phyloP scores from a whole-genome alignment of 2,888 invertebrate species.

The Ypsolopha sequella region DNA sequence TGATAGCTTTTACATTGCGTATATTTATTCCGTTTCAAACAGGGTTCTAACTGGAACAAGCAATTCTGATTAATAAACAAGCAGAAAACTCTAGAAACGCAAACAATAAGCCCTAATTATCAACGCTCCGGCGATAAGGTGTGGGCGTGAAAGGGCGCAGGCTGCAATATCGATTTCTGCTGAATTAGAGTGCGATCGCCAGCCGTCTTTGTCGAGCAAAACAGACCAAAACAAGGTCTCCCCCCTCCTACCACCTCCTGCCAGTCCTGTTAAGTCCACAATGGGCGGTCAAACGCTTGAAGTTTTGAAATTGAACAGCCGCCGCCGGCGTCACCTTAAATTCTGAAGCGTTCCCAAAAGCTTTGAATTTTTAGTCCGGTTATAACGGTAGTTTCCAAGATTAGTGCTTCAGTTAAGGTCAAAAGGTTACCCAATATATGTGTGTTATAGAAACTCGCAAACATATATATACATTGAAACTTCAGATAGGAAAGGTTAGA shows the following conservation, averaged over 20 bases:
- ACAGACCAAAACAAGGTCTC: constrained; percentile 67
- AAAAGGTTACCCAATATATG: too few species aligned
- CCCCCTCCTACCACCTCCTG: constrained; percentile 28
- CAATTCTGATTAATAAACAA: too few species aligned
- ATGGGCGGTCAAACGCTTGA: constrained; percentile 9
- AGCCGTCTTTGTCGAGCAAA: constrained; percentile 66
- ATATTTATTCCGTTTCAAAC: neutral
- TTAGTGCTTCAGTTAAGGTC: too few species aligned
- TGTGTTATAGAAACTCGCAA: too few species aligned
- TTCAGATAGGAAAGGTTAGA: too few species aligned
- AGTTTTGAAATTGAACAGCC: constrained; percentile 4
- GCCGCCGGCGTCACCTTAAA: neutral
- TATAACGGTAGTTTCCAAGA: too few species aligned
- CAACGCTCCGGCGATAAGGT: constrained; percentile 33
- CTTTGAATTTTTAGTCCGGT: too few species aligned
- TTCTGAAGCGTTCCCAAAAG: neutral
- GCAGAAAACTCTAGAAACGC: constrained; percentile 1
- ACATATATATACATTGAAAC: too few species aligned
- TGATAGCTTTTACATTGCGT: neutral
- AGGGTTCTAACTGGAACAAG: too few species aligned
- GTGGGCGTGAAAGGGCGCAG: constrained; percentile 54
- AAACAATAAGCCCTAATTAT: constrained; percentile 51
- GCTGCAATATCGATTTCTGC: constrained; percentile 68
- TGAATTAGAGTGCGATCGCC: constrained; percentile 70
- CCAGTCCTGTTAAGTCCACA: constrained; percentile 34